Evolutionary conservation across 2,113 vertebrate species (phyloP).

Genomic region (Tautogolabrus adspersus): DNA sequence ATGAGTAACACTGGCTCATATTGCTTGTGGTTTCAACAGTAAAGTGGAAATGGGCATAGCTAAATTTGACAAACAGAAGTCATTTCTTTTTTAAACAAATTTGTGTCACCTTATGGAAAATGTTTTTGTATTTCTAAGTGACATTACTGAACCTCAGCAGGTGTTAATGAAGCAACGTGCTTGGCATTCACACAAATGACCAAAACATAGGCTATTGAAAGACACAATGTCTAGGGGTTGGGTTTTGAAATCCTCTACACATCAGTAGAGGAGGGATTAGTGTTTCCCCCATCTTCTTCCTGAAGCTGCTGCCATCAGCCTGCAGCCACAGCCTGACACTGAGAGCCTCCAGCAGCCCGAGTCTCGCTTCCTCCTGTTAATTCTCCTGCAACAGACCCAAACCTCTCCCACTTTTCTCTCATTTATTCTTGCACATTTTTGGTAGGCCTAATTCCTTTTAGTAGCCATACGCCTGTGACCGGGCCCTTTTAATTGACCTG

Average conservation of each 20-base stretch:
- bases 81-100: background rate
- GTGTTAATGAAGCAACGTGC: background rate
- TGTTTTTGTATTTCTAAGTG: slow-evolving; percentile 2
- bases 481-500: slow-evolving; percentile 52
- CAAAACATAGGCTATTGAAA: background rate
- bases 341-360: slow-evolving; percentile 55
- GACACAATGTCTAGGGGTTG: background rate
- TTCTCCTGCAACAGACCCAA: slow-evolving; percentile 71
- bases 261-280: background rate
- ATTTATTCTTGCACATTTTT: slow-evolving; percentile 37
- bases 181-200: slow-evolving; percentile 5
- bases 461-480: slow-evolving; percentile 37
- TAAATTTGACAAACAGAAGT: background rate
- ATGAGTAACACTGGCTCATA: background rate
- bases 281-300: slow-evolving; percentile 8
- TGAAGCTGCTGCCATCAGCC: slow-evolving; percentile 19
- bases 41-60: background rate
- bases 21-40: background rate
- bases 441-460: slow-evolving; percentile 24
- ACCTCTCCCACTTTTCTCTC: slow-evolving; percentile 64
- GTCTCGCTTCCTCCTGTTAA: slow-evolving; percentile 74
- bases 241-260: background rate
- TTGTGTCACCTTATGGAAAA: background rate
- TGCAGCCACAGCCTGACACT: slow-evolving; percentile 48
- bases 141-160: slow-evolving; percentile 1